A percentile compares a stretch with the other conserved stretches of the same genome.
Evolutionary conservation across 1,140 invertebrate species (phyloP).

Genomic region (Aporrectodea caliginosa): DNA sequence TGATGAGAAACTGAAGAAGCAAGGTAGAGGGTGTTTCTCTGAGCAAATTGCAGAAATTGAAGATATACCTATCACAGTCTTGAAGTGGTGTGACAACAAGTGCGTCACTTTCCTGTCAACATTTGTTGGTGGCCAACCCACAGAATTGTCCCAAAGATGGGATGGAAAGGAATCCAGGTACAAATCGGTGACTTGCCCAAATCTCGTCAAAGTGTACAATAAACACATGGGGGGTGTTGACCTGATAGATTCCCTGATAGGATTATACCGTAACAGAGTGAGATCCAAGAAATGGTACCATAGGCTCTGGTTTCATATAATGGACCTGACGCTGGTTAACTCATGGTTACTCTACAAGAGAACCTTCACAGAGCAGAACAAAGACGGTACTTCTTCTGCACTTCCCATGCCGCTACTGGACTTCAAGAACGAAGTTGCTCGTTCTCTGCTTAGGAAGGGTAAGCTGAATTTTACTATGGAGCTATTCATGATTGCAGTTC

Average conservation of each 20-base stretch:
- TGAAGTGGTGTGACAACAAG: slow-evolving; percentile 54
- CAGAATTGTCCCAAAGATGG: slow-evolving; percentile 37
- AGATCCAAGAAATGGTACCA: slow-evolving; percentile 55
- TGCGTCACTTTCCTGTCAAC: slow-evolving; percentile 51
- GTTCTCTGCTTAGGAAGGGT: no score
- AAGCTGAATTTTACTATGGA: no score
- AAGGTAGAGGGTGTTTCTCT: neutral
- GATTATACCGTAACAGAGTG: slow-evolving; percentile 50
- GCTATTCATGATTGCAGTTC: no score
- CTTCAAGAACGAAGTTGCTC: neutral
- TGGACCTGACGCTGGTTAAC: slow-evolving; percentile 50
- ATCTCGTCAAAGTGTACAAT: slow-evolving; percentile 57
- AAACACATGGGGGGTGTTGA: slow-evolving; percentile 57
- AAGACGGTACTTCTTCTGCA: neutral
- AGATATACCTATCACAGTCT: slow-evolving; percentile 34
- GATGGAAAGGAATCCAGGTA: slow-evolving; percentile 34
- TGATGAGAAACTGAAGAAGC: neutral
- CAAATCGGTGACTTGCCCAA: slow-evolving; percentile 51
- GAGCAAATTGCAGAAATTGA: slow-evolving; percentile 10
- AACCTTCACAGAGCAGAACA: no score
- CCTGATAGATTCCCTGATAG: slow-evolving; percentile 55
- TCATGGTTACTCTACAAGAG: slow-evolving; percentile 39
- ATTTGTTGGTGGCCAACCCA: slow-evolving; percentile 46
- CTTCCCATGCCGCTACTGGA: neutral
- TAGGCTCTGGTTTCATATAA: slow-evolving; percentile 54